Percentiles rank a stretch among this genome's conserved stretches.
Conservation (phyloP, 1,140 invertebrate species). For the Heterodera carotae region DNA sequence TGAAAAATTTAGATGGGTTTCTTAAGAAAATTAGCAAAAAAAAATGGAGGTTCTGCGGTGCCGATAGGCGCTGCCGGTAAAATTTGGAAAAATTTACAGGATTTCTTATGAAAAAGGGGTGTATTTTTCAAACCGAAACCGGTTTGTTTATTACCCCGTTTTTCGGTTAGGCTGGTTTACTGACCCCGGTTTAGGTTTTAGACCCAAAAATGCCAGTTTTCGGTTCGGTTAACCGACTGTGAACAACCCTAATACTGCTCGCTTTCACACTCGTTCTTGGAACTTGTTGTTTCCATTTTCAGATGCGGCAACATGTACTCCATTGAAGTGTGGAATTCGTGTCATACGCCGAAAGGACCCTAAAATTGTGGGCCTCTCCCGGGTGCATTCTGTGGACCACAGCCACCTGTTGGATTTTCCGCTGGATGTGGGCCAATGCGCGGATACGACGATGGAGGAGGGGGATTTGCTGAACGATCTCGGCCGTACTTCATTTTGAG, state of each 20-base stretch:
- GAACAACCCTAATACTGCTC: neutral
- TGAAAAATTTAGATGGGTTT: too few species aligned
- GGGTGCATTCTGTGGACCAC: conserved; percentile 23
- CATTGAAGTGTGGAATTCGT: conserved; percentile 84
- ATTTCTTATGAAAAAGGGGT: too few species aligned
- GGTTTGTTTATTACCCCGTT: too few species aligned
- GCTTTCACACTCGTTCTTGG: neutral
- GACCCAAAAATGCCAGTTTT: too few species aligned
- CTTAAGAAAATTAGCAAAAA: too few species aligned
- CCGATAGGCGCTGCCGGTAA: too few species aligned
- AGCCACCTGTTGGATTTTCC: conserved; percentile 12
- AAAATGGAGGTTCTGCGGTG: too few species aligned
- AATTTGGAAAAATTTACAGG: too few species aligned
- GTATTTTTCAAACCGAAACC: too few species aligned
- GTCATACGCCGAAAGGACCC: conserved; percentile 73
- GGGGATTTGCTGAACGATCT: conserved; percentile 14
- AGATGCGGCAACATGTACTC: conserved; percentile 90
- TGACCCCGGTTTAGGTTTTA: too few species aligned
- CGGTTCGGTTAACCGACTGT: too few species aligned
- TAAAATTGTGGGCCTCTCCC: conserved; percentile 39
- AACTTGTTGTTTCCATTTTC: neutral
- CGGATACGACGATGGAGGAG: conserved; percentile 10
- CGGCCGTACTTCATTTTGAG: conserved; percentile 15
- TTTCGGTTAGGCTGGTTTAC: too few species aligned
- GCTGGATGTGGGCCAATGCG: conserved; percentile 33